Evolutionary conservation across 2,113 vertebrate genomes (phyloP).

Genomic region (Rynchops niger): DNA sequence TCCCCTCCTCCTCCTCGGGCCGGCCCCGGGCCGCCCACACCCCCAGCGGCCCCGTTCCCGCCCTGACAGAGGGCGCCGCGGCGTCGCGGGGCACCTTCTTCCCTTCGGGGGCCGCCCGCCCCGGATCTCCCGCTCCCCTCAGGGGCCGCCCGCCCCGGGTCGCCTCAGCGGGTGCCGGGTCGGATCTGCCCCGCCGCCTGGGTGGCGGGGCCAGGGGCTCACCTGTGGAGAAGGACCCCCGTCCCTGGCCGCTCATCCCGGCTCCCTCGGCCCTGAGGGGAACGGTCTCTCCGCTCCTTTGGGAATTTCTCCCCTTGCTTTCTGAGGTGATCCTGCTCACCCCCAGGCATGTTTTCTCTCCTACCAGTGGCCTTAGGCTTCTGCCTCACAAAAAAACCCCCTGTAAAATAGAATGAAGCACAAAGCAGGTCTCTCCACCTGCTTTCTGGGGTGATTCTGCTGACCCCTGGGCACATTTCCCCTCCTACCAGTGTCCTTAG

Average conservation of each 20-base stretch:
- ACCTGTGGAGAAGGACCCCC: neutral
- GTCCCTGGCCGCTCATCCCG: no score
- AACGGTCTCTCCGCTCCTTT: rapidly evolving
- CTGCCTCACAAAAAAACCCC: neutral
- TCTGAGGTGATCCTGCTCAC: neutral
- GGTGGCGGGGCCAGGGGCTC: neutral
- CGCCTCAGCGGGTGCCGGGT: neutral
- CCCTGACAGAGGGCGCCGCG: neutral
- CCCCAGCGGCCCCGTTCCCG: neutral
- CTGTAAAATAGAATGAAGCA: neutral
- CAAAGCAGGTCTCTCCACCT: neutral
- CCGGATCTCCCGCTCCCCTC: neutral
- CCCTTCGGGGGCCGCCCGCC: neutral
- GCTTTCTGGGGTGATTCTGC: neutral
- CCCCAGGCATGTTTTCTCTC: neutral
- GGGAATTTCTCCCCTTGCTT: rapidly evolving
- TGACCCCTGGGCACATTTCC: no score
- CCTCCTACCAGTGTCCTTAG: neutral
- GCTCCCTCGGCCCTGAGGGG: neutral
- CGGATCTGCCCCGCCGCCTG: no score
- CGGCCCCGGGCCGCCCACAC: neutral
- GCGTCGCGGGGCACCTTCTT: neutral
- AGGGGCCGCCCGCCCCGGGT: neutral
- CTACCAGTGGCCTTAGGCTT: neutral
- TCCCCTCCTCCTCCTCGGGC: neutral